Percentiles rank a stretch among this genome's conserved stretches.
These are phyloP conservation scores for Ctenicera cuprea DNA, from an alignment of 2,888 invertebrate genomes.

Conservation along the genomic window DNA sequence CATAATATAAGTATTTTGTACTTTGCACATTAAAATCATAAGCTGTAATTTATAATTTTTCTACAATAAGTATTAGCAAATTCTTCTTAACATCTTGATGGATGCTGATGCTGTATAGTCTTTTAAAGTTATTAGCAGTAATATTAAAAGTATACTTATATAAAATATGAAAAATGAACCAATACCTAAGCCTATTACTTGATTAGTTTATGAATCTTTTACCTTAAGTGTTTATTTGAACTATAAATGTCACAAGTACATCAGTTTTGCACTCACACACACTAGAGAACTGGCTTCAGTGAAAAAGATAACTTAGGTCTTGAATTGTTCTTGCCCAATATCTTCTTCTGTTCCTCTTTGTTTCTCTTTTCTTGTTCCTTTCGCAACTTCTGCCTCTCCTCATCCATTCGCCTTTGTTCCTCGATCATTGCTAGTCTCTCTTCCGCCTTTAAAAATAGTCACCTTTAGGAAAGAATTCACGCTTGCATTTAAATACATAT, in stretches of 20 bases:
- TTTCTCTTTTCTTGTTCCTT: constrained; percentile 94
- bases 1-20: constrained; percentile 33
- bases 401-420: constrained; percentile 96
- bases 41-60: constrained; percentile 26
- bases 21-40: constrained; percentile 27
- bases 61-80: constrained; percentile 30
- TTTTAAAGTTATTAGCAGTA: constrained; percentile 21
- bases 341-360: constrained; percentile 97
- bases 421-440: constrained; percentile 97
- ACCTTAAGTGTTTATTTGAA: not conserved
- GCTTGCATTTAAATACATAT: not conserved
- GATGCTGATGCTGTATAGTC: constrained; percentile 14
- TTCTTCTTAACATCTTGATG: constrained; percentile 10
- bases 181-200: constrained; percentile 9
- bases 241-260: not conserved
- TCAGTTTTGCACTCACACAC: constrained; percentile 17
- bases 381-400: constrained; percentile 93
- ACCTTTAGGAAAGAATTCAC: not conserved
- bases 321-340: constrained; percentile 97
- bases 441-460: constrained; percentile 84
- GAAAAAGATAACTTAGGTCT: constrained; percentile 96
- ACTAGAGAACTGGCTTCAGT: constrained; percentile 83
- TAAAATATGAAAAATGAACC: constrained; percentile 15
- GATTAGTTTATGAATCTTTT: constrained; percentile 14
- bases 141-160: constrained; percentile 22